A percentile compares a stretch with the other conserved stretches of the same genome.
phyloP scores from a whole-genome alignment of 2,888 invertebrate genomes.

The Ormyrus labotus region DNA sequence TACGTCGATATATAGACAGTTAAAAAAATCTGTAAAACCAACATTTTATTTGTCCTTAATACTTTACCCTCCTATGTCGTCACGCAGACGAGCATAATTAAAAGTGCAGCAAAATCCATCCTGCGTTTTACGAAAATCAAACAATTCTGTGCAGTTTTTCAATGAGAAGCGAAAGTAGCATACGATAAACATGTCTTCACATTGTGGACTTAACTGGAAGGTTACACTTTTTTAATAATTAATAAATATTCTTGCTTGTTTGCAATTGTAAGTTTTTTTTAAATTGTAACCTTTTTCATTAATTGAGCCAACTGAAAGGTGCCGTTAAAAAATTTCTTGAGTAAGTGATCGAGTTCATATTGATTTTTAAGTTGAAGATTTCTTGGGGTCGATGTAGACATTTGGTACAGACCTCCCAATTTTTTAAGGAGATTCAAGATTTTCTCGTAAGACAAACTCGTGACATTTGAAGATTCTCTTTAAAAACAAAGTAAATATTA shows the following conservation, averaged over 20 bases:
- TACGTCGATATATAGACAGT: too few relatives aligned
- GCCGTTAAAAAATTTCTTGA: slow-evolving; percentile 57
- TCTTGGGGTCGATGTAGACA: slow-evolving; percentile 23
- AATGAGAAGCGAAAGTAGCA: slow-evolving; percentile 76
- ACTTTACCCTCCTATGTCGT: slow-evolving; percentile 60
- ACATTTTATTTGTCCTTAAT: too few relatives aligned
- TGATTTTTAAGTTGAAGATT: slow-evolving; percentile 1
- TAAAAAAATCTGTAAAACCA: too few relatives aligned
- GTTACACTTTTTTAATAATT: background rate
- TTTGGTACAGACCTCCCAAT: slow-evolving; percentile 62
- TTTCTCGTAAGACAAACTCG: slow-evolving; percentile 53
- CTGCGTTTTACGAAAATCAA: slow-evolving; percentile 76
- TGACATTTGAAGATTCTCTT: slow-evolving; percentile 54
- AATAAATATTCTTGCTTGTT: background rate
- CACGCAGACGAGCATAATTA: slow-evolving; percentile 73
- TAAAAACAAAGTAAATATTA: background rate
- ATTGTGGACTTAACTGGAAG: slow-evolving; percentile 77
- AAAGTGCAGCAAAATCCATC: slow-evolving; percentile 80
- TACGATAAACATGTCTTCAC: slow-evolving; percentile 76
- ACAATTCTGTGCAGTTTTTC: slow-evolving; percentile 71
- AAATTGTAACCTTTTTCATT: slow-evolving; percentile 63
- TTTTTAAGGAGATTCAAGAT: slow-evolving; percentile 56
- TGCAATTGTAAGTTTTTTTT: background rate
- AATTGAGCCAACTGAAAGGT: slow-evolving; percentile 61
- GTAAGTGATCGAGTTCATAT: slow-evolving; percentile 52